Percentiles rank a stretch among this genome's conserved stretches.
Evolutionary conservation across 2,113 vertebrate species (phyloP).

Genomic region (Salvelinus fontinalis): DNA sequence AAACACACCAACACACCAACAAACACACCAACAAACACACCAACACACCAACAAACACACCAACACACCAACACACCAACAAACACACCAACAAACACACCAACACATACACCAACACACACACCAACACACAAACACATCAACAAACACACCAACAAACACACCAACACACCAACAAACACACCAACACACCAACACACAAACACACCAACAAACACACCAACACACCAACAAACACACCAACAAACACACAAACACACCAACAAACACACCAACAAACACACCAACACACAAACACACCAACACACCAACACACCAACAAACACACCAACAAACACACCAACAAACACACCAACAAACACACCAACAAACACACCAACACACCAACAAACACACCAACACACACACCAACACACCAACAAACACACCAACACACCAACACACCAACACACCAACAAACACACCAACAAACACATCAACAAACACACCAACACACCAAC

Average conservation of each 20-base stretch:
- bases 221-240: constrained; percentile 1
- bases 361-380: background rate
- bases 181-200: too few relatives aligned
- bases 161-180: background rate
- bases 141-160: background rate
- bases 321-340: background rate
- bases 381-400: constrained; percentile 2
- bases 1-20: background rate
- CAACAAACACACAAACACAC: background rate
- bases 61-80: background rate
- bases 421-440: too few relatives aligned
- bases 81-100: background rate
- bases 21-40: background rate
- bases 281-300: too few relatives aligned
- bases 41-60: constrained; percentile 1
- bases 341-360: constrained; percentile 1
- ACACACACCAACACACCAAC: background rate
- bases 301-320: constrained; percentile 1
- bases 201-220: constrained; percentile 1
- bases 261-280: constrained; percentile 1
- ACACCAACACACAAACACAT: background rate
- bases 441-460: background rate
- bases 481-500: background rate
- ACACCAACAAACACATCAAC: too few relatives aligned
- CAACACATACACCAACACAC: background rate